Base-by-base conservation (phyloP, 2,797 vertebrate genomes). In the Nothura maculosa region DNA sequence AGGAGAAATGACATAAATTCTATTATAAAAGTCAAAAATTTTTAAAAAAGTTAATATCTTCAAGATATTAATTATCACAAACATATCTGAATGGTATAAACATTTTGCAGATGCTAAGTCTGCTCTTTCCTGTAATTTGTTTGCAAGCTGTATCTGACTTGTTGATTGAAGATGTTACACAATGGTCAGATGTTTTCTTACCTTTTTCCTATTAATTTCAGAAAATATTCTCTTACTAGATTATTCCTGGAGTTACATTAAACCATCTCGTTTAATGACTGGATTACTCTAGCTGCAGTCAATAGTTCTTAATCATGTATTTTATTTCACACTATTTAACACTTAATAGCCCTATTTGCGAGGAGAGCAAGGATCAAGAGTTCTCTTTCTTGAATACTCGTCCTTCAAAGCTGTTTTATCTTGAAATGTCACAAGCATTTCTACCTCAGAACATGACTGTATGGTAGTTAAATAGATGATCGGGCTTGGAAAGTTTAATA, bases 311-410 rank as follows among this genome's bases (percentile, higher is more conserved):
- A 88, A 91, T 88, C 77, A 87, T 25, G 30, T 55, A 76, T 94
- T 90, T 91, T 93, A 91, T 81, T 88, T 94, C 67, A 90, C 78
- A 47, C 38, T 81, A 74, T 90, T 93, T 88, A 95, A 94, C 87
- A 80, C 54, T 80, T 90, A 92, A 89, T 64, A 93, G 73, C 64
- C 52, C 67, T 86, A 88, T 81, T 62, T 91, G 64, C 48, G 72
- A 90, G 36, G 28, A 86, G 30, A 74, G 57, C 42, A 81, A 93
- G 91, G 63, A 76, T 74, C 75, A 92, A 90, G 84, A 86, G 84
- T 3, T 6, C 9, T 47, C 22, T 24, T 40, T 30, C 52, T 83
- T 91, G 67, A 93, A 92, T 43, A 70, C 36, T 42, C 48, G 67
- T 84, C 42, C 70, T 93, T 93, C 81, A 84, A 25, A 45, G 68